Evolutionary conservation across 1,140 invertebrate species (phyloP).

Genomic region (Drosophila kepulauana): DNA sequence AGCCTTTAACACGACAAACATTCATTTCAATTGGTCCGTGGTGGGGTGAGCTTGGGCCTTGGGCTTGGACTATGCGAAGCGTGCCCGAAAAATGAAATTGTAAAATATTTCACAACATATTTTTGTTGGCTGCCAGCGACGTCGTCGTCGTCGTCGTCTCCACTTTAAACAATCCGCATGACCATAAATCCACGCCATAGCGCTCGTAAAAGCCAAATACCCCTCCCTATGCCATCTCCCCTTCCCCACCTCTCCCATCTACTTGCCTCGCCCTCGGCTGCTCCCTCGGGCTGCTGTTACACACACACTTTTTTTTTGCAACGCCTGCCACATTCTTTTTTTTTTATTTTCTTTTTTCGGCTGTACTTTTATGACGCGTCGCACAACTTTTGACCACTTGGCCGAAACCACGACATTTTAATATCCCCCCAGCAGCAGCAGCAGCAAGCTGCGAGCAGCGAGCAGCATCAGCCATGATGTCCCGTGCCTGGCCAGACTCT

Average conservation of each 20-base stretch:
- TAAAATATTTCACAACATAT: conserved; percentile 80
- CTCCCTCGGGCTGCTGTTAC: conserved; percentile 16
- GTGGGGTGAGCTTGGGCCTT: conserved; percentile 24
- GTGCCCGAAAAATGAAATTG: conserved; percentile 63
- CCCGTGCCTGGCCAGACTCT: conserved; percentile 9
- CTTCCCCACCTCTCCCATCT: neutral
- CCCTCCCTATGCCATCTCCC: neutral
- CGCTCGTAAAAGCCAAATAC: conserved; percentile 52
- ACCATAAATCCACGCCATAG: conserved; percentile 68
- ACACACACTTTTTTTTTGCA: conserved; percentile 31
- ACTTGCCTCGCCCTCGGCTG: neutral
- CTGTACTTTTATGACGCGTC: conserved; percentile 68
- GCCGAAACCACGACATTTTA: conserved; percentile 77
- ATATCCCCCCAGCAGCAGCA: conserved; percentile 62
- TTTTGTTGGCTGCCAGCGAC: conserved; percentile 55
- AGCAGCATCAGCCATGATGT: conserved; percentile 24
- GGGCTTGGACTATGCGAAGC: conserved; percentile 23
- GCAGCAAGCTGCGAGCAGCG: neutral
- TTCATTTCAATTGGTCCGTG: conserved; percentile 74
- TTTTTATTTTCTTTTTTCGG: conserved; percentile 43
- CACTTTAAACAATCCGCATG: conserved; percentile 78
- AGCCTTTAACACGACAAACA: conserved; percentile 77
- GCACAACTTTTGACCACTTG: conserved; percentile 80
- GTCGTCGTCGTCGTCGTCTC: conserved; percentile 40
- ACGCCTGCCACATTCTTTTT: conserved; percentile 16